A percentile compares a stretch with the other conserved stretches of the same genome.
Conservation (phyloP, 1,140 invertebrate genomes). For the Spodoptera frugiperda region DNA sequence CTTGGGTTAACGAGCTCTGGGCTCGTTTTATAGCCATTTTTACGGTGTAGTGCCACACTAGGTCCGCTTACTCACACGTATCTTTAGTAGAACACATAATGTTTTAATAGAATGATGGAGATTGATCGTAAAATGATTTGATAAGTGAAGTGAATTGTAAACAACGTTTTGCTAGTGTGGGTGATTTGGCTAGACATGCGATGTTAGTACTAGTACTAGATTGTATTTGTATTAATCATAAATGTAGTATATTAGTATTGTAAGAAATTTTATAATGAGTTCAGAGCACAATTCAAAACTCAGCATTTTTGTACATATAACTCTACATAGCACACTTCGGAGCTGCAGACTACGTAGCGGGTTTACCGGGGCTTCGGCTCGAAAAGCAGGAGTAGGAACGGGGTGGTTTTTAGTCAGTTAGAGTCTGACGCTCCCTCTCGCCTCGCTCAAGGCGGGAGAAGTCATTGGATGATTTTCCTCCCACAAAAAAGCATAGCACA, state of each 20-base stretch:
- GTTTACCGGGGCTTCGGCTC: too few relatives aligned
- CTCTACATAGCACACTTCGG: too few relatives aligned
- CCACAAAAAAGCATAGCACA: too few relatives aligned
- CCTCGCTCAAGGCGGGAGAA: too few relatives aligned
- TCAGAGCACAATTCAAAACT: background rate
- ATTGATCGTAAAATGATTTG: slow-evolving; percentile 40
- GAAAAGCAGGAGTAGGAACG: too few relatives aligned
- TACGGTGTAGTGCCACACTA: slow-evolving; percentile 51
- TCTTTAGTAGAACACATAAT: slow-evolving; percentile 38
- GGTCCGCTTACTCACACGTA: slow-evolving; percentile 55
- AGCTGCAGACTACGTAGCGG: too few relatives aligned
- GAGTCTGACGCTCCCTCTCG: too few relatives aligned
- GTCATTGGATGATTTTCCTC: too few relatives aligned
- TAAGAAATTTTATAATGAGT: background rate
- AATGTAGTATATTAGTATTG: background rate
- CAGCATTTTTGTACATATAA: too few relatives aligned
- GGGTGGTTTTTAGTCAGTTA: too few relatives aligned
- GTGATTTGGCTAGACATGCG: background rate
- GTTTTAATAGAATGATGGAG: slow-evolving; percentile 42
- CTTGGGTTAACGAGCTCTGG: slow-evolving; percentile 64
- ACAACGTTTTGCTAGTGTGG: background rate
- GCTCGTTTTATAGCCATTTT: slow-evolving; percentile 62
- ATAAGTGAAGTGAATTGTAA: slow-evolving; percentile 30
- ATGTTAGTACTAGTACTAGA: too few relatives aligned
- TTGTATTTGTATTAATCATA: too few relatives aligned